Conservation (phyloP, 2,797 vertebrate species). For the Typhlichthys eigenmanni region DNA sequence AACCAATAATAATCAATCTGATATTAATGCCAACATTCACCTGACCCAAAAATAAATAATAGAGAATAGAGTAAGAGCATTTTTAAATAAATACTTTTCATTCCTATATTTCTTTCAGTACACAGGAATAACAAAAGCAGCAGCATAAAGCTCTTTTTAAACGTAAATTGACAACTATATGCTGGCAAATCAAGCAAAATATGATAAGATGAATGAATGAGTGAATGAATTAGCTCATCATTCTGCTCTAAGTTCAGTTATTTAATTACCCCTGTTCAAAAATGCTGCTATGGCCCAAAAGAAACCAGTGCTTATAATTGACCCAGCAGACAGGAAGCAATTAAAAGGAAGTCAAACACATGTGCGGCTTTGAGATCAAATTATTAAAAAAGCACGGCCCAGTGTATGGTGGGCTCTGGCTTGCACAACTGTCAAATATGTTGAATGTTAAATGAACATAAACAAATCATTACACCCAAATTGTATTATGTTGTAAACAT, state of each 20-base stretch:
- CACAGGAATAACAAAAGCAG: slow-evolving; percentile 32
- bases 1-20: slow-evolving; percentile 20
- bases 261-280: slow-evolving; percentile 63
- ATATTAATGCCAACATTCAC: slow-evolving; percentile 43
- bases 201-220: slow-evolving; percentile 52
- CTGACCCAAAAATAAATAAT: slow-evolving; percentile 62
- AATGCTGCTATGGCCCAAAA: slow-evolving; percentile 43
- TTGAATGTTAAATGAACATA: slow-evolving; percentile 77
- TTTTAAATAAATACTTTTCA: slow-evolving; percentile 45
- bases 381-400: slow-evolving; percentile 64
- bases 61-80: slow-evolving; percentile 47
- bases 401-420: slow-evolving; percentile 69
- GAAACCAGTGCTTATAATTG: slow-evolving; percentile 70
- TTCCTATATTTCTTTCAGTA: slow-evolving; percentile 29
- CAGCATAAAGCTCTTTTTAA: slow-evolving; percentile 39
- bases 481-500: slow-evolving; percentile 59
- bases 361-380: slow-evolving; percentile 72
- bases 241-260: slow-evolving; percentile 67
- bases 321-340: slow-evolving; percentile 79
- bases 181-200: slow-evolving; percentile 54
- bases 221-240: slow-evolving; percentile 60
- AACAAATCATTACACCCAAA: slow-evolving; percentile 77
- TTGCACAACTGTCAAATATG: slow-evolving; percentile 83
- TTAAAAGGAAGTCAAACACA: slow-evolving; percentile 81
- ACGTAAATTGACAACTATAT: slow-evolving; percentile 49